These are phyloP conservation scores for Microtus richardsoni DNA, from an alignment of 2,113 vertebrate genomes.

Conservation along the genomic window DNA sequence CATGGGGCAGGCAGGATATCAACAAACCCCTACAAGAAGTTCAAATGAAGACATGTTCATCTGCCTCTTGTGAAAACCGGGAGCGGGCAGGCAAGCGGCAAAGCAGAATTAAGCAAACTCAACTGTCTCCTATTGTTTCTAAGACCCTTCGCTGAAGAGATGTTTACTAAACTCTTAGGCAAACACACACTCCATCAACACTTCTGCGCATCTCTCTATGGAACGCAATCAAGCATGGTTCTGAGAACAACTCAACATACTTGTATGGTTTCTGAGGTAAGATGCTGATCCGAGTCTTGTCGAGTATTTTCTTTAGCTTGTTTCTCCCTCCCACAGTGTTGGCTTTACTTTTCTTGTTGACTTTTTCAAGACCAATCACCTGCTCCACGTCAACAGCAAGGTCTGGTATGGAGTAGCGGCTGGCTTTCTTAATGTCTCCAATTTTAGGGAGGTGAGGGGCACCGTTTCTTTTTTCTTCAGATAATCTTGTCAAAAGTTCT, in stretches of 20 bases:
- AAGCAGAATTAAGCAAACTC: not conserved
- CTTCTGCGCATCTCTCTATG: not conserved
- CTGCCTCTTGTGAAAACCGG: not conserved
- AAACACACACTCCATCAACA: not conserved
- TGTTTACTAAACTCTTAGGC: not conserved
- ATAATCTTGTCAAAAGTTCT: slow-evolving; percentile 94
- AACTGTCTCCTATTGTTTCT: not conserved
- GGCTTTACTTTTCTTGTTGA: slow-evolving; percentile 96
- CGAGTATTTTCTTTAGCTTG: slow-evolving; percentile 98
- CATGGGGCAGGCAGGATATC: not conserved
- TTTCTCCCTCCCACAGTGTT: slow-evolving; percentile 97
- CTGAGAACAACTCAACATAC: slow-evolving; percentile 86
- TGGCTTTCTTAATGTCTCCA: slow-evolving; percentile 98
- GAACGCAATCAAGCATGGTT: not conserved
- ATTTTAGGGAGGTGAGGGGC: slow-evolving; percentile 98
- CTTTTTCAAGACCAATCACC: slow-evolving; percentile 97
- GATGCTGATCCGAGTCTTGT: slow-evolving; percentile 99
- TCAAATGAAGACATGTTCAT: not conserved
- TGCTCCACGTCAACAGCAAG: slow-evolving; percentile 98
- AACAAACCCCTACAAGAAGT: not conserved
- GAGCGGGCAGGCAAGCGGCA: not conserved
- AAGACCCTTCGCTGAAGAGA: not conserved
- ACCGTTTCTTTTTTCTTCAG: slow-evolving; percentile 96
- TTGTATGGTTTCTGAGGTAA: slow-evolving; percentile 99
- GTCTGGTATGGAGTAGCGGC: slow-evolving; percentile 98